Evolutionary conservation across 1,140 invertebrate species (phyloP).

Genomic region (Dendrolimus kikuchii): DNA sequence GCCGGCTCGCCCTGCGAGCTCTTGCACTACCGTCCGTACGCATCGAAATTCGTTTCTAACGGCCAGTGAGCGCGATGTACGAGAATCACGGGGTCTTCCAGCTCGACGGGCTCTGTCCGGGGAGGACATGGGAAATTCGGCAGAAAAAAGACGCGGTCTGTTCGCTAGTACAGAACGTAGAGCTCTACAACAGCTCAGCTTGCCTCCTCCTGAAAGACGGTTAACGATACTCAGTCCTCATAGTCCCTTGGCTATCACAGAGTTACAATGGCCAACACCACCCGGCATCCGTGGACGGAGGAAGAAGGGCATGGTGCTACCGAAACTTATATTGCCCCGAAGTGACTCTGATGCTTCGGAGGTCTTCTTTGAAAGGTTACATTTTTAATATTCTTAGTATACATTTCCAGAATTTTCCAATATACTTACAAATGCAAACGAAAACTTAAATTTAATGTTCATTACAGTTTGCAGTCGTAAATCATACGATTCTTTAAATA

Average conservation of each 20-base stretch:
- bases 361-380: slow-evolving; percentile 74
- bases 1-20: slow-evolving; percentile 59
- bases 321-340: slow-evolving; percentile 81
- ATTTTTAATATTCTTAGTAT: slow-evolving; percentile 9
- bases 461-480: too few relatives aligned
- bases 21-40: slow-evolving; percentile 61
- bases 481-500: too few relatives aligned
- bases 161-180: slow-evolving; percentile 77
- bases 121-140: slow-evolving; percentile 73
- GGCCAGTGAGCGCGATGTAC: slow-evolving; percentile 76
- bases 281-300: slow-evolving; percentile 77
- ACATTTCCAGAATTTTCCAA: slow-evolving; percentile 9
- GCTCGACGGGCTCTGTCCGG: slow-evolving; percentile 74
- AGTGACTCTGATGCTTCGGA: slow-evolving; percentile 79
- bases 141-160: slow-evolving; percentile 76
- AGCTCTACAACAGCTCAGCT: slow-evolving; percentile 78
- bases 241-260: slow-evolving; percentile 75
- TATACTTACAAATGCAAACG: slow-evolving; percentile 6
- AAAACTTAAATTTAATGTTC: slow-evolving; percentile 3
- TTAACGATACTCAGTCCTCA: slow-evolving; percentile 84
- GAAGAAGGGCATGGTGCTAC: slow-evolving; percentile 82
- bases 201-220: slow-evolving; percentile 76
- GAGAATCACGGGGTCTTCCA: slow-evolving; percentile 73
- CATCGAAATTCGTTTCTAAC: slow-evolving; percentile 74
- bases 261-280: slow-evolving; percentile 75